Base-by-base conservation (phyloP, 2,797 vertebrate genomes). In the Aulostomus chinensis region DNA sequence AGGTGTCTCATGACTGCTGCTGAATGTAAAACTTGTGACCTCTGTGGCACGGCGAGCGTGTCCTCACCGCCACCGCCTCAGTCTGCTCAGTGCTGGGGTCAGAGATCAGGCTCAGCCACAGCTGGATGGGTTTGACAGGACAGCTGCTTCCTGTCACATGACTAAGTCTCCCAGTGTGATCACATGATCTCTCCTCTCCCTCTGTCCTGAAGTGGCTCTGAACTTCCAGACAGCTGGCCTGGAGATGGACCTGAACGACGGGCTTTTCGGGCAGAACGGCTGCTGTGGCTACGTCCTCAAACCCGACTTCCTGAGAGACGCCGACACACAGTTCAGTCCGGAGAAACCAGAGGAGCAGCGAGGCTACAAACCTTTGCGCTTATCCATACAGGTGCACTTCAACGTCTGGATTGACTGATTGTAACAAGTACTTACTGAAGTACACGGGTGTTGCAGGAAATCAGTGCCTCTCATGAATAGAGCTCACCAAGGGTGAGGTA, bases 181-280 rank as follows among this genome's bases (percentile, higher is more conserved):
- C n/a, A n/a, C n/a, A n/a, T n/a, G n/a, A n/a, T n/a, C n/a, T 11
- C 12, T 3, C 3, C 13, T 39, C 49, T 38, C 31, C 14, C 14
- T 52, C 20, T 55, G 47, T 47, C 52, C 37, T 40, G 50, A 67
- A 99, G 97, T 96, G 89, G 97, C 97, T 51, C 84, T 99, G 78
- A 99, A 99, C 75, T 93, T 98, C 86, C 97, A 99, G 91, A 98
- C 94, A 0, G 95, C 96, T 0, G 95, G 96, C 17, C 80, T 52
- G 3, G 96, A 96, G 73, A 99, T 99, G 97, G 97, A 99, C 62
- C 89, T 99, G 50, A 95, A 91, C 7, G 97, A 99, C 0, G 96
- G 96, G 13, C 83, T 95, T 20, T 99, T 97, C 83, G 84, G 81
- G 57, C 95, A 96, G 86, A 98, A 98, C 0, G 85, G 88, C 30